These are phyloP conservation scores for Xenops minutus DNA, from an alignment of 2,797 vertebrate species.

Conservation along the genomic window DNA sequence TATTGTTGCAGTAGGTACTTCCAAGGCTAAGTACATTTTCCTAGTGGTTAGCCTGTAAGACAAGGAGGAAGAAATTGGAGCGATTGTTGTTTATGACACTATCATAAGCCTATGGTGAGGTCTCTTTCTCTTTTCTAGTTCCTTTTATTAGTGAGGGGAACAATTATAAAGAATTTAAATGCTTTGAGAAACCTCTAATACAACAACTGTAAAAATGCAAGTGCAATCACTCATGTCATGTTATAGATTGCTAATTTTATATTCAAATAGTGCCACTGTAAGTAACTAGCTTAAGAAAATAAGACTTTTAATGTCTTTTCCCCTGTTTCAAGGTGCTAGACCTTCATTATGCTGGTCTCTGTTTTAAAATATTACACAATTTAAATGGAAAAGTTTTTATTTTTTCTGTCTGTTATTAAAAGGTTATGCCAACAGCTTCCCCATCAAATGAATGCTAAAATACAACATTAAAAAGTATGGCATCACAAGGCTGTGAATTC, in stretches of 20 bases:
- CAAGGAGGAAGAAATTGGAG: neutral
- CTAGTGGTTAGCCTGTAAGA: neutral
- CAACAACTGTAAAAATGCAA: neutral
- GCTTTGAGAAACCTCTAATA: neutral
- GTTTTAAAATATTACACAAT: neutral
- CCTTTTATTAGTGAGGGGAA: neutral
- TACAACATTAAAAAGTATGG: neutral
- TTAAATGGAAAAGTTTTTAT: neutral
- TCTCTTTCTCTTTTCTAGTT: neutral
- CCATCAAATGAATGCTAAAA: neutral
- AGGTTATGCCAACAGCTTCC: neutral
- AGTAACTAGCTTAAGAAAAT: neutral
- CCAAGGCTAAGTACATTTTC: neutral
- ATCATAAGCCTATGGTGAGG: neutral
- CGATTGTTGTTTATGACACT: neutral
- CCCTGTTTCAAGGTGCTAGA: neutral
- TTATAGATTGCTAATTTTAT: neutral
- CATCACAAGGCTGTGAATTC: neutral
- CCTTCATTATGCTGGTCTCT: neutral
- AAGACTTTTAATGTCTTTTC: neutral
- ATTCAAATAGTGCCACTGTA: neutral
- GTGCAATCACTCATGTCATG: neutral
- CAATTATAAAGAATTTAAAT: neutral
- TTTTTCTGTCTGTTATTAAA: neutral
- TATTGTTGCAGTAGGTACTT: neutral